phyloP scores from a whole-genome alignment of 2,888 invertebrate species.

The Branchipolynoe longqiensis region DNA sequence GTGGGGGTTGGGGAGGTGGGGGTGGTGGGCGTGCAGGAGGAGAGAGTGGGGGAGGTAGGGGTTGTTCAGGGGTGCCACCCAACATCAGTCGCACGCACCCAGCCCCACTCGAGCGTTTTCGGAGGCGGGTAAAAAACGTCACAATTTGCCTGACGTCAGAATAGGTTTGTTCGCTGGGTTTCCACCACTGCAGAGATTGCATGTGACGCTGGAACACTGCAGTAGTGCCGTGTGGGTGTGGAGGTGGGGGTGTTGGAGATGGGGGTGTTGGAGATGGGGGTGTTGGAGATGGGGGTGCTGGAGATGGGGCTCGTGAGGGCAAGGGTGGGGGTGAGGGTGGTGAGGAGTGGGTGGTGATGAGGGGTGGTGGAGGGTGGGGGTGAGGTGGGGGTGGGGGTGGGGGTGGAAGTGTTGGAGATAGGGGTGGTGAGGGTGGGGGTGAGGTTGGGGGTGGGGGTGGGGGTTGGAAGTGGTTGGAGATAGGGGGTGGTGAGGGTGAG shows the following conservation, averaged over 20 bases:
- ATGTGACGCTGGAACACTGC: not conserved
- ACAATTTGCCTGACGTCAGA: constrained; percentile 39
- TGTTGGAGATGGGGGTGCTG: not conserved
- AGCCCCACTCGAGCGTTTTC: no score
- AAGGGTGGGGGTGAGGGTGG: not conserved
- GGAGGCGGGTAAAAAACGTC: constrained; percentile 19
- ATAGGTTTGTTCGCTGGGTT: not conserved
- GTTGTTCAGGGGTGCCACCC: no score
- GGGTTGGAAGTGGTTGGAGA: not conserved
- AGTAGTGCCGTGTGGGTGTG: not conserved
- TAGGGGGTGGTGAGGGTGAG: not conserved
- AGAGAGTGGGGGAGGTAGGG: no score
- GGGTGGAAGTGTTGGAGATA: not conserved
- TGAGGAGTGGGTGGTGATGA: not conserved
- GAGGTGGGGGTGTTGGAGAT: not conserved
- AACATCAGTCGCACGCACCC: no score
- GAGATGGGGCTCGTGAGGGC: not conserved
- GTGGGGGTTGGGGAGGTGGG: no score
- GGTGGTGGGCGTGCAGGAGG: no score
- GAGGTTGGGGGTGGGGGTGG: no score
- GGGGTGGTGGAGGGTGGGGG: not conserved
- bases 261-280: not conserved
- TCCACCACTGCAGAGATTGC: constrained; percentile 24
- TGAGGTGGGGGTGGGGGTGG: not conserved
- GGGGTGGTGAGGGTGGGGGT: no score